Conservation (phyloP, 2,113 vertebrate genomes). For the Axis porcinus region DNA sequence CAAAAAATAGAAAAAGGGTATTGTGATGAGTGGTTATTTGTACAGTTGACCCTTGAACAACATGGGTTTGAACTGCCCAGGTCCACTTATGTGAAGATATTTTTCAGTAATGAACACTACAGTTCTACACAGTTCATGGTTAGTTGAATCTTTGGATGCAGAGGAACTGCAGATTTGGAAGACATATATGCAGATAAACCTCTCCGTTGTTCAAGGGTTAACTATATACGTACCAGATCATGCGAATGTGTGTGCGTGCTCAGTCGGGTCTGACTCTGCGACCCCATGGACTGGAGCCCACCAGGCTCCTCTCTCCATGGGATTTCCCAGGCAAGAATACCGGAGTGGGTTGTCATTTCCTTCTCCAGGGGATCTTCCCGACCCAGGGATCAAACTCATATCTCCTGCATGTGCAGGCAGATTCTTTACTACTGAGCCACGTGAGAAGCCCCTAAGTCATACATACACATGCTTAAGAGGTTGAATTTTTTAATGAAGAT, state of each 20-base stretch:
- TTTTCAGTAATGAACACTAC: neutral
- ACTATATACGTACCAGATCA: neutral
- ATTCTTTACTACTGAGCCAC: neutral
- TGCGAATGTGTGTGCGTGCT: neutral
- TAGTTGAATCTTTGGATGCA: neutral
- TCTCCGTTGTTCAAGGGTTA: neutral
- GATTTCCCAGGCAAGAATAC: neutral
- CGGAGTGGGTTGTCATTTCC: neutral
- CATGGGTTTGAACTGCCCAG: neutral
- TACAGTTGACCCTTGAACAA: neutral
- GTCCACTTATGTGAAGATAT: neutral
- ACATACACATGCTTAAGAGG: neutral
- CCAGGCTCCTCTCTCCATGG: neutral
- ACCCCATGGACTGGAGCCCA: too few relatives aligned
- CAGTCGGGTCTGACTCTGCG: fast-evolving
- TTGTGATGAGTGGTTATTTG: neutral
- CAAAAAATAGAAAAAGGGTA: neutral
- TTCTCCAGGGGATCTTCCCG: neutral
- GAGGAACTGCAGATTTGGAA: neutral
- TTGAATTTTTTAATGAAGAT: conserved; percentile 8
- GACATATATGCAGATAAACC: neutral
- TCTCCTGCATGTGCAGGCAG: neutral
- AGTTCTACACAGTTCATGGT: neutral
- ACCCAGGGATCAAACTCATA: neutral
- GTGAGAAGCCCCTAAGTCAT: neutral